Evolutionary conservation across 30 jellyfish, hydroid and myxozoan species (phyloP), one percentile per base, ranked within the genome.

Genomic region (Aurelia coerulea): DNA sequence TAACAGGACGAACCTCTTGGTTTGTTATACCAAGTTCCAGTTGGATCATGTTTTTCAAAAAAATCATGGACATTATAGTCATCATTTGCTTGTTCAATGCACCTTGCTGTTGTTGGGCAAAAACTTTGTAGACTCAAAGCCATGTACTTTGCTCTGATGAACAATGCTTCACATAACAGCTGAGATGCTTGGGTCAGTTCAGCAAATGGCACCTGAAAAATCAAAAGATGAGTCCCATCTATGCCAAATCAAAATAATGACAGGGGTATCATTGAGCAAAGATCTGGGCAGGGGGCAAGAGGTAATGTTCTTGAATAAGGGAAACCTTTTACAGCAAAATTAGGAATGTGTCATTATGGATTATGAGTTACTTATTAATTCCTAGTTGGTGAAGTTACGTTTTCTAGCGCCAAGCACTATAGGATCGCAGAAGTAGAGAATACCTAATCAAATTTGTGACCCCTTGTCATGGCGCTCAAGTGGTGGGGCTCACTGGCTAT

Each of bases 141-240:
- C 99, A 94, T 94, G 84, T 94, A 94, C 69, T 94, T 94, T 51
- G 99, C 97, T 54, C 99, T 93, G 78, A 94, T 89, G 85, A 82
- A 90, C 68, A 94, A 80, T 35, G 99, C 99, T 86, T 94, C 99
- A 85, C 99, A 94, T 11, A 94, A 58, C 63, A 94, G 94, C 58
- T 94, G 96, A 13, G 96, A 97, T 10, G 99, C 97, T 80, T 94
- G 99, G 51, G 74, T 67, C 11, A 94, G 82, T 65, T 94, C 99
- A 79, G 89, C 97, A 50, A 66, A 66, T n/a, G 99, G 99, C 5
- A 94, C 97, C 99, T 94, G 73, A 16, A 31, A 77, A 74, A 14
- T 2, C 0, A 73, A 15, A 19, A 5, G 68, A n/a, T 10, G 52
- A 2, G 33, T 8, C 14, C 15, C 49, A 17, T 33, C 5, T 37